Evolutionary conservation across 2,888 invertebrate species (phyloP).

Genomic region (Torymus texanus): DNA sequence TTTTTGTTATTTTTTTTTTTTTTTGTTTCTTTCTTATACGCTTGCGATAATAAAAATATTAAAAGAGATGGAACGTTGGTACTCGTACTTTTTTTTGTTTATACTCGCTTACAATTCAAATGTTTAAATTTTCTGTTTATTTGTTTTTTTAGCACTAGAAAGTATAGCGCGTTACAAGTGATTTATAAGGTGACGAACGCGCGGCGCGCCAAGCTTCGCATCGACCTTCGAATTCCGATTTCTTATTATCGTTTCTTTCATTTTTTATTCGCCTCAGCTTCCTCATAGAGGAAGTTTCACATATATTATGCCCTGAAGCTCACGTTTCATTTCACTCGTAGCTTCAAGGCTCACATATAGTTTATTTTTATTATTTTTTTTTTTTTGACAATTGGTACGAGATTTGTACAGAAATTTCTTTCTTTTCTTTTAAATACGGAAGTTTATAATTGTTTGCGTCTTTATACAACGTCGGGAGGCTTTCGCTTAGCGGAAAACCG

Average conservation of each 20-base stretch:
- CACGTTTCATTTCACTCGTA: no score
- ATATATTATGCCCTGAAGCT: constrained; percentile 37
- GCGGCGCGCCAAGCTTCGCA: constrained; percentile 45
- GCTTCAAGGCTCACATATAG: background rate
- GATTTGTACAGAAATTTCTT: constrained; percentile 37
- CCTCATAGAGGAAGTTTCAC: constrained; percentile 53
- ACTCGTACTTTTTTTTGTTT: constrained; percentile 41
- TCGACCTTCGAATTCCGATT: constrained; percentile 55
- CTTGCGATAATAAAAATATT: constrained; percentile 75
- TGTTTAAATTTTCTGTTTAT: constrained; percentile 10
- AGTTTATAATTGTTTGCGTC: constrained; percentile 28
- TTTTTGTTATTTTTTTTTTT: constrained; percentile 21
- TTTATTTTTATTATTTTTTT: constrained; percentile 43
- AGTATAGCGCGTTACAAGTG: constrained; percentile 51
- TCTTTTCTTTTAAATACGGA: constrained; percentile 14
- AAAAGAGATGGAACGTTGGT: constrained; percentile 72
- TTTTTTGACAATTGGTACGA: constrained; percentile 34
- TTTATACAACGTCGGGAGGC: constrained; percentile 33
- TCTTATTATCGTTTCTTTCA: constrained; percentile 21
- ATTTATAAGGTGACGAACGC: constrained; percentile 22
- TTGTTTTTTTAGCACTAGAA: constrained; percentile 52
- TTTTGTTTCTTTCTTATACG: constrained; percentile 61
- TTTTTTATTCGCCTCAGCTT: constrained; percentile 42
- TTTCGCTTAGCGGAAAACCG: constrained; percentile 55
- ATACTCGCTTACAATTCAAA: constrained; percentile 35